These are phyloP conservation scores for Spinus olivaceus DNA, from an alignment of 2,797 vertebrate genomes.

Conservation along the genomic window DNA sequence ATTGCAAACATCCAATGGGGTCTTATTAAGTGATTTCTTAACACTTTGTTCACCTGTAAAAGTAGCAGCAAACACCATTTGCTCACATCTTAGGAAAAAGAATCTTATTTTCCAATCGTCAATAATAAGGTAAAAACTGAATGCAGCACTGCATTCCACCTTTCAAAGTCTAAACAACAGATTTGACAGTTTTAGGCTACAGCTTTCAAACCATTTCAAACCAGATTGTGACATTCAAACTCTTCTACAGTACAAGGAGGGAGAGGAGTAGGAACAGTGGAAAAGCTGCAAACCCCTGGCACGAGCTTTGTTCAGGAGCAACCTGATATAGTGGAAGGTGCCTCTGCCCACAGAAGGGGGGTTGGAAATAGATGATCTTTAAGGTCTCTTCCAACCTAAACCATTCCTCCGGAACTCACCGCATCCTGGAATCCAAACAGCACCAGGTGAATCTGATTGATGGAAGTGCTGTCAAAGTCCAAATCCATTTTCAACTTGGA, in stretches of 20 bases:
- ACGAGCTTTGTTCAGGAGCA: not conserved
- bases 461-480: constrained; percentile 91
- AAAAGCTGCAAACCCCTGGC: not conserved
- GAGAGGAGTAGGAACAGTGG: not conserved
- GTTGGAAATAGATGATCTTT: not conserved
- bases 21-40: constrained; percentile 91
- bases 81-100: not conserved
- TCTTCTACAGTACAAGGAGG: not conserved
- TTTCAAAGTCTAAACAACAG: not conserved
- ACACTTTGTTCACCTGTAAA: constrained; percentile 89
- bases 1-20: constrained; percentile 97
- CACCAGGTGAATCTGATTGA: constrained; percentile 93
- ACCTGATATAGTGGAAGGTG: not conserved
- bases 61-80: not conserved
- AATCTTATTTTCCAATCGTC: not conserved
- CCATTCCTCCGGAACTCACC: constrained; percentile 73
- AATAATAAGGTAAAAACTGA: not conserved
- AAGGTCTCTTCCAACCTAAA: not conserved
- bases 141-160: not conserved
- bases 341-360: not conserved
- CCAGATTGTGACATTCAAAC: not conserved
- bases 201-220: not conserved
- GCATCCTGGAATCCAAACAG: constrained; percentile 96
- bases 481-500: constrained; percentile 92
- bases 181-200: not conserved